Evolutionary conservation across 2,113 vertebrate species (phyloP).

Genomic region (Tupaia chinensis): DNA sequence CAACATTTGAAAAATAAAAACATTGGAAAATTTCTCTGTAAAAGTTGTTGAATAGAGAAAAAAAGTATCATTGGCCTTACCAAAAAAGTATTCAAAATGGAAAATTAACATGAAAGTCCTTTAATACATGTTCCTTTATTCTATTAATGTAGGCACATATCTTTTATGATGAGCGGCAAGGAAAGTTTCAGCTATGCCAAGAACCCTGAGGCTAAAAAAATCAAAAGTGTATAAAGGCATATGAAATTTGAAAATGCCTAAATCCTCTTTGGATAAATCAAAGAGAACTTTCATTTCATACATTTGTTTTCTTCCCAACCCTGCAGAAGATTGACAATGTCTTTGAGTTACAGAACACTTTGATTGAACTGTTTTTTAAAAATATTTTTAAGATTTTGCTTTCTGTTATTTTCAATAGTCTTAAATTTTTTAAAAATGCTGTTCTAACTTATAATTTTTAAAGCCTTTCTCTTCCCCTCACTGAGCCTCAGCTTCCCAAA

Average conservation of each 20-base stretch:
- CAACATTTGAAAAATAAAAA: constrained; percentile 21
- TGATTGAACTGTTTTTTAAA: not conserved
- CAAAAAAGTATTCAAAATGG: constrained; percentile 47
- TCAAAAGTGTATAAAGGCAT: constrained; percentile 33
- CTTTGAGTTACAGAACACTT: constrained; percentile 35
- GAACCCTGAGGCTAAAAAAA: constrained; percentile 41
- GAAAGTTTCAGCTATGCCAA: constrained; percentile 30
- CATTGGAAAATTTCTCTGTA: not conserved
- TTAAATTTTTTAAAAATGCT: not conserved
- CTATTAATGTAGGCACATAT: not conserved
- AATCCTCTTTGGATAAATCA: constrained; percentile 53
- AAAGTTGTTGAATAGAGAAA: constrained; percentile 52
- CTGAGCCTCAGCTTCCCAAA: no score
- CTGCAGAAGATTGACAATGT: not conserved
- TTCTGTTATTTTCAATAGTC: constrained; percentile 6
- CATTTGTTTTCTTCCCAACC: constrained; percentile 7
- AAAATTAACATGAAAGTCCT: not conserved
- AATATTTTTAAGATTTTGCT: constrained; percentile 23
- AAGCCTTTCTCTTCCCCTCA: no score
- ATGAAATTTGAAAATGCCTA: constrained; percentile 45
- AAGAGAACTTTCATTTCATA: constrained; percentile 39
- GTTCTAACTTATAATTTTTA: not conserved
- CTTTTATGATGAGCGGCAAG: not conserved
- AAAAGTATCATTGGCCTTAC: not conserved
- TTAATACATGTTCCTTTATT: constrained; percentile 2